A percentile compares a stretch with the other conserved stretches of the same genome.
Conservation (phyloP, 2,888 invertebrate species). For the Cheilosia impressa region DNA sequence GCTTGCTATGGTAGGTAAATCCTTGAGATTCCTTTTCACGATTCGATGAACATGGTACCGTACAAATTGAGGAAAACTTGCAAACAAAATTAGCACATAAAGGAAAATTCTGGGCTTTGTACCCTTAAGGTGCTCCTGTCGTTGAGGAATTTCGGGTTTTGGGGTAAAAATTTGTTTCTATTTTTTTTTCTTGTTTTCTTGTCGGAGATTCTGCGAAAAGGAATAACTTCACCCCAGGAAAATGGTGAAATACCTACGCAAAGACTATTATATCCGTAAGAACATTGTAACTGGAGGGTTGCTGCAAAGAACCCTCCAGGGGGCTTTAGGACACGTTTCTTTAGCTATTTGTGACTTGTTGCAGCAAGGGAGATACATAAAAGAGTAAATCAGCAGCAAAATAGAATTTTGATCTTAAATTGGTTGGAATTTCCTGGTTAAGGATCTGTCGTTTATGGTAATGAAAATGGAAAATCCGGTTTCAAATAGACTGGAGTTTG, state of each 20-base stretch:
- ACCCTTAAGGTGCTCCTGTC: conserved; percentile 8
- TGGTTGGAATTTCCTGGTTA: conserved; percentile 40
- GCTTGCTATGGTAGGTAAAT: conserved; percentile 40
- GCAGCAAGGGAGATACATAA: conserved; percentile 21
- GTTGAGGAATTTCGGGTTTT: background rate
- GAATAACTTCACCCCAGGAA: conserved; percentile 37
- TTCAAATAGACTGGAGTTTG: background rate
- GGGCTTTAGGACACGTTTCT: conserved; percentile 46
- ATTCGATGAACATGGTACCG: conserved; percentile 39
- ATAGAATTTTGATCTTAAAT: conserved; percentile 49
- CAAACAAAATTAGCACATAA: conserved; percentile 66
- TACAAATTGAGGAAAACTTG: conserved; percentile 59
- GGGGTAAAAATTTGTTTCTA: conserved; percentile 18
- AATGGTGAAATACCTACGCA: conserved; percentile 30
- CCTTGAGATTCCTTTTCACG: conserved; percentile 52
- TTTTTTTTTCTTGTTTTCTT: conserved; percentile 7
- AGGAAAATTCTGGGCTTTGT: conserved; percentile 53
- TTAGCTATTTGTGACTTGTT: conserved; percentile 68
- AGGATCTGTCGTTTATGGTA: conserved; percentile 29
- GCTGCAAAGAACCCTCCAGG: conserved; percentile 41
- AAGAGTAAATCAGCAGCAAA: conserved; percentile 36
- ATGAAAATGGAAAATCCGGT: conserved; percentile 30
- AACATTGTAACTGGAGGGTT: conserved; percentile 17
- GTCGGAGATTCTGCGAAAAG: conserved; percentile 14
- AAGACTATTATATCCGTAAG: conserved; percentile 42